Conservation (phyloP, 2,113 vertebrate genomes). For the Vulpes ferrilata region DNA sequence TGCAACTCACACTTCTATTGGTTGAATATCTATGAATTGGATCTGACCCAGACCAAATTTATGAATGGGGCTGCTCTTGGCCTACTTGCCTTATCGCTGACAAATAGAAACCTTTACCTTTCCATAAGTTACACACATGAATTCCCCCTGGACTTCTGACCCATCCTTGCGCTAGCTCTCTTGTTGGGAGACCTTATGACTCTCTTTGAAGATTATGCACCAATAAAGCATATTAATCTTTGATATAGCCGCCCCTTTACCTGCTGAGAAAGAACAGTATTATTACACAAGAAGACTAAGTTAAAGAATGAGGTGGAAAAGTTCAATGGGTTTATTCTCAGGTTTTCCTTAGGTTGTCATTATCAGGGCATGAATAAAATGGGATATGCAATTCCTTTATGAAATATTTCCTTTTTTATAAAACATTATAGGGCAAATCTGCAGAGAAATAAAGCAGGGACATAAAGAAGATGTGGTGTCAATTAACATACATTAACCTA, state of each 20-base stretch:
- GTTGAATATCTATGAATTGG: conserved; percentile 74
- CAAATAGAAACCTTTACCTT: conserved; percentile 72
- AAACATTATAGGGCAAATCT: conserved; percentile 8
- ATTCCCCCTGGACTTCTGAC: conserved; percentile 73
- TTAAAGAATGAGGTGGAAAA: conserved; percentile 55
- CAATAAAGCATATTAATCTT: conserved; percentile 79
- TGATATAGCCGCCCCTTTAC: conserved; percentile 70
- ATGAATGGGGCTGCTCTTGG: conserved; percentile 73
- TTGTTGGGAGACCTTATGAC: conserved; percentile 68
- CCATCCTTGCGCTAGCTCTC: not conserved
- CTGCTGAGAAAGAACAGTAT: conserved; percentile 57
- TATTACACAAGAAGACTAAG: conserved; percentile 55
- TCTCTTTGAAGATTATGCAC: conserved; percentile 82
- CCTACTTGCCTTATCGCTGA: conserved; percentile 72
- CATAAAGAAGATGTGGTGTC: not conserved
- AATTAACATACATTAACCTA: not conserved
- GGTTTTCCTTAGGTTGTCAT: not conserved
- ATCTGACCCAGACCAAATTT: conserved; percentile 72
- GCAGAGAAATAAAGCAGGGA: not conserved
- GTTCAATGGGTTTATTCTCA: not conserved
- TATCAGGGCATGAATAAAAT: not conserved
- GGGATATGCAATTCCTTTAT: not conserved
- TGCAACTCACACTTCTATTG: conserved; percentile 68
- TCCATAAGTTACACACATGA: conserved; percentile 39
- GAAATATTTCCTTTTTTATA: conserved; percentile 14